These are phyloP conservation scores for Pipistrellus nathusii DNA, from an alignment of 2,797 vertebrate species.

Conservation along the genomic window DNA sequence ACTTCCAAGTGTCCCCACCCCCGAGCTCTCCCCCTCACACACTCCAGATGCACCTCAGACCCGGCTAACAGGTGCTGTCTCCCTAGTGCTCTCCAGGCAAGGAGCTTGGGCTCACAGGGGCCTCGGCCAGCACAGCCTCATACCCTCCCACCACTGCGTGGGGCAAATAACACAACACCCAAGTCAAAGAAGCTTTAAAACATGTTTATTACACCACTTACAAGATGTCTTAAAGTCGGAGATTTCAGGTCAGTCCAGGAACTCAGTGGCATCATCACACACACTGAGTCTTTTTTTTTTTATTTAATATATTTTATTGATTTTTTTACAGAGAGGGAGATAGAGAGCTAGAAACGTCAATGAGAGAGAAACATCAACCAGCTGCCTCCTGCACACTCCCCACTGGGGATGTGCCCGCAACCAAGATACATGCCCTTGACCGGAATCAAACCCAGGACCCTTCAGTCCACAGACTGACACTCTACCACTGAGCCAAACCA, in stretches of 20 bases:
- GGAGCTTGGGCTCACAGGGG: neutral
- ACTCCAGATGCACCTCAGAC: neutral
- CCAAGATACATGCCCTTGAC: too few species aligned
- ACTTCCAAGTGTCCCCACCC: neutral
- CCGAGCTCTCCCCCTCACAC: neutral
- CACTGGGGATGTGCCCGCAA: too few species aligned
- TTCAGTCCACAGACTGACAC: too few species aligned
- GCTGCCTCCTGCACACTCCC: too few species aligned
- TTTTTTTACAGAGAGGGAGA: too few species aligned
- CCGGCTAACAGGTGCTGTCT: neutral
- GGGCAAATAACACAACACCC: neutral
- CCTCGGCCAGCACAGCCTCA: neutral
- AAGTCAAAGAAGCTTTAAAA: neutral
- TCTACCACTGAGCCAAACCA: too few species aligned
- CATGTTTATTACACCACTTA: neutral
- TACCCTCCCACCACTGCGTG: neutral
- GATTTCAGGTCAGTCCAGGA: neutral
- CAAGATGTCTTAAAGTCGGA: rapidly evolving
- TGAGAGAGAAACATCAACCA: too few species aligned
- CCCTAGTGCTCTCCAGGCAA: rapidly evolving
- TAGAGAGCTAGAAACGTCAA: too few species aligned
- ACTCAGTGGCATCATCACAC: neutral
- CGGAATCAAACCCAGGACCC: too few species aligned
- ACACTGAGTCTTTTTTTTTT: neutral
- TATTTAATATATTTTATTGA: too few species aligned